Percentiles rank a stretch among this genome's conserved stretches.
Evolutionary conservation across 1,140 invertebrate genomes (phyloP).

Genomic region (Schlechtendalia chinensis): DNA sequence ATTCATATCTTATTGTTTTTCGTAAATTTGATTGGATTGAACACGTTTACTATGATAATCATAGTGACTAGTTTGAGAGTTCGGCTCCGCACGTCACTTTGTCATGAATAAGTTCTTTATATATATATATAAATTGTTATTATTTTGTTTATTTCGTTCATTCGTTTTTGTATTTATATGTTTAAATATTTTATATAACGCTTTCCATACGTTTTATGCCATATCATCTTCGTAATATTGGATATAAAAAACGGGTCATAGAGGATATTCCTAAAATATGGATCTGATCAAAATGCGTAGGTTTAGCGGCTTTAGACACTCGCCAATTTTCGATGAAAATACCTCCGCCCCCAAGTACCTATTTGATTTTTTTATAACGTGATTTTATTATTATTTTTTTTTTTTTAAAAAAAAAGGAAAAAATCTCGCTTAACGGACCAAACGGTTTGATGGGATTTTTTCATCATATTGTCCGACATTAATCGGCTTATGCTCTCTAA

Average conservation of each 20-base stretch:
- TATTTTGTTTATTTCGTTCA: too few species aligned
- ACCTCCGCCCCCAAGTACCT: constrained; percentile 1
- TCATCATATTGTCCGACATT: constrained; percentile 47
- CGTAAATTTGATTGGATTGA: too few species aligned
- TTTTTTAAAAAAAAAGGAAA: constrained; percentile 23
- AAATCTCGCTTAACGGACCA: constrained; percentile 45
- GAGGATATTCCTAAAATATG: constrained; percentile 9
- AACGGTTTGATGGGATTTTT: constrained; percentile 46
- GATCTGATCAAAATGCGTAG: neutral
- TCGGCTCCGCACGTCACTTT: too few species aligned
- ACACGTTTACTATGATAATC: too few species aligned
- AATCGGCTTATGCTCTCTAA: constrained; percentile 40
- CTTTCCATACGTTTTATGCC: too few species aligned
- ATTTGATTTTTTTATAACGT: constrained; percentile 4
- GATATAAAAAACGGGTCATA: neutral
- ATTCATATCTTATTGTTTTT: too few species aligned
- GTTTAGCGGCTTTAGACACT: constrained; percentile 9
- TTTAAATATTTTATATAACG: too few species aligned
- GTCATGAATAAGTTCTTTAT: too few species aligned
- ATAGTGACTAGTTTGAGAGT: too few species aligned
- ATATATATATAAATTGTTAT: too few species aligned
- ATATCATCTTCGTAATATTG: too few species aligned
- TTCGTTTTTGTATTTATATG: too few species aligned
- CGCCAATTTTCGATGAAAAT: constrained; percentile 6
- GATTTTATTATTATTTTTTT: constrained; percentile 22